Evolutionary conservation across 1,140 invertebrate species (phyloP).

Genomic region (Lutraria rhynchaena): DNA sequence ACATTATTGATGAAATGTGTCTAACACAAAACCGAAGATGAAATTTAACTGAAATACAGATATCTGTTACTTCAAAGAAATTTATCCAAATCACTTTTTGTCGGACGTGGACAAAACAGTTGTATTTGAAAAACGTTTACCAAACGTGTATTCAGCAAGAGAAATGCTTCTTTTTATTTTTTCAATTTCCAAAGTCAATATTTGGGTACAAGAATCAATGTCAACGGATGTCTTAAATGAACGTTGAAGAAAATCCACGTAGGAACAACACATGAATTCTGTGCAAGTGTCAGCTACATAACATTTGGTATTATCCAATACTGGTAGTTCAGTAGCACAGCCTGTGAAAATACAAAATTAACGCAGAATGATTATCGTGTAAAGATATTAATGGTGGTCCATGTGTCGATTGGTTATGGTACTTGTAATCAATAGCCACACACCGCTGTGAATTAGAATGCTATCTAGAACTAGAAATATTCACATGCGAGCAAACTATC

Average conservation of each 20-base stretch:
- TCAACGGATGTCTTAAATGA: background rate
- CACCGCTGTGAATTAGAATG: too few relatives aligned
- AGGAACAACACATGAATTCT: slow-evolving; percentile 5
- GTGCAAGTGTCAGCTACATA: background rate
- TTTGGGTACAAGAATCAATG: slow-evolving; percentile 54
- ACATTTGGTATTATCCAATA: background rate
- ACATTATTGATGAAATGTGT: too few relatives aligned
- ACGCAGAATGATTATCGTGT: background rate
- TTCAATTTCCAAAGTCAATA: slow-evolving; percentile 55
- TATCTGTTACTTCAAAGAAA: too few relatives aligned
- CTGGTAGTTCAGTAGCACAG: background rate
- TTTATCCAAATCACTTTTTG: too few relatives aligned
- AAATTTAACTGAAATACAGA: too few relatives aligned
- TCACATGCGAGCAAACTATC: too few relatives aligned
- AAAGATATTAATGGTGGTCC: too few relatives aligned
- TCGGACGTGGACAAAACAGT: too few relatives aligned
- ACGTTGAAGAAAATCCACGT: background rate
- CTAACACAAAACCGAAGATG: too few relatives aligned
- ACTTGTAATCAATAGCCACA: too few relatives aligned
- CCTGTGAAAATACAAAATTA: background rate
- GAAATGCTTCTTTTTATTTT: slow-evolving; percentile 9
- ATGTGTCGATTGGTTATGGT: too few relatives aligned
- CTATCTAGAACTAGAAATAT: too few relatives aligned
- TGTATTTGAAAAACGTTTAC: slow-evolving; percentile 1
- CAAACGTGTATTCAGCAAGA: slow-evolving; percentile 45